Percentiles rank a stretch among this genome's conserved stretches.
These are phyloP conservation scores for Rhimphoctona megacephalus DNA, from an alignment of 2,888 invertebrate species.

Conservation along the genomic window DNA sequence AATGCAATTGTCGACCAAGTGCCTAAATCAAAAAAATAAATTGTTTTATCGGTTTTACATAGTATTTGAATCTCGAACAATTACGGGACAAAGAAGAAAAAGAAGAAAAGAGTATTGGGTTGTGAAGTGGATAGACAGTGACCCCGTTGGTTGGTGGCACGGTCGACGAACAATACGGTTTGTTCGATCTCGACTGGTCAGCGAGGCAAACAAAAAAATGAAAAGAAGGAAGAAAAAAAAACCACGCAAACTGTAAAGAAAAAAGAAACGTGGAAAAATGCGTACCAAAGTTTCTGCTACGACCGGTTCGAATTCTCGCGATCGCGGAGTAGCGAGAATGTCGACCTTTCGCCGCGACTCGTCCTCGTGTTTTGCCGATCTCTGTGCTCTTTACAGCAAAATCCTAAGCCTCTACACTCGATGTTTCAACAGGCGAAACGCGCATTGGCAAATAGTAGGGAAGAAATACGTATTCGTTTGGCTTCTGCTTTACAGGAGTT, in stretches of 20 bases:
- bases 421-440: neutral
- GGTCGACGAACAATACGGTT: no score
- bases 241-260: neutral
- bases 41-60: no score
- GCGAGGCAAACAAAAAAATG: neutral
- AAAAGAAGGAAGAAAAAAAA: slow-evolving; percentile 1
- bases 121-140: no score
- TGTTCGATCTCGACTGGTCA: no score
- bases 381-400: slow-evolving; percentile 18
- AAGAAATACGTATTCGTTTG: slow-evolving; percentile 4
- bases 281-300: slow-evolving; percentile 45
- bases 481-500: neutral
- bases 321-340: slow-evolving; percentile 69
- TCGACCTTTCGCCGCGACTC: slow-evolving; percentile 68
- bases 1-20: no score
- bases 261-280: slow-evolving; percentile 75
- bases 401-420: neutral
- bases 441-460: neutral
- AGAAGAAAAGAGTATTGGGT: no score
- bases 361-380: slow-evolving; percentile 1
- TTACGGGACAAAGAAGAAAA: no score
- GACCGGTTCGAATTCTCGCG: slow-evolving; percentile 78
- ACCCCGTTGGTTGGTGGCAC: no score
- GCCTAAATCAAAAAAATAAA: no score
- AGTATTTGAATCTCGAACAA: no score